Evolutionary conservation across 2,113 vertebrate species (phyloP).

Genomic region (Pachycephala philippinensis): DNA sequence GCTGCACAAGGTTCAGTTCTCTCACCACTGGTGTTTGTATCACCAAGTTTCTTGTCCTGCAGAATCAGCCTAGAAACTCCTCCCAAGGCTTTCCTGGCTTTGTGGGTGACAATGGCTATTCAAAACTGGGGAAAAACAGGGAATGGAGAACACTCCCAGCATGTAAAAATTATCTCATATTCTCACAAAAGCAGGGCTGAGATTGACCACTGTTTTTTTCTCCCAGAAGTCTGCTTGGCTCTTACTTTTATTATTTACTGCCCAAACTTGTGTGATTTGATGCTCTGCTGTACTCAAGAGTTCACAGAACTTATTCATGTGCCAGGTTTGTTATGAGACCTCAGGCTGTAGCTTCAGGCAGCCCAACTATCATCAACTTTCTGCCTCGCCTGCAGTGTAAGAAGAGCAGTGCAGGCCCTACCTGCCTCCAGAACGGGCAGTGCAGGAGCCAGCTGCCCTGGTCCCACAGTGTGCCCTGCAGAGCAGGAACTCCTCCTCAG

Average conservation of each 20-base stretch:
- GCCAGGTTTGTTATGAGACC: not conserved
- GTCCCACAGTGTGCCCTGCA: not conserved
- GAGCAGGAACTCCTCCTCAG: not conserved
- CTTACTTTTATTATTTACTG: not conserved
- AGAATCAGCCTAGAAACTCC: not conserved
- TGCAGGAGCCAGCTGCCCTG: not conserved
- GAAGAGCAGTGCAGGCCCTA: not conserved
- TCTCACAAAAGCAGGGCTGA: not conserved
- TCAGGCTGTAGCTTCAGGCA: not conserved
- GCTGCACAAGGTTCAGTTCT: not conserved
- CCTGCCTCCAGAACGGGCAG: not conserved
- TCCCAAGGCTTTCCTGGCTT: not conserved
- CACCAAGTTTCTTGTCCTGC: not conserved
- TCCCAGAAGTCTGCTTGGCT: not conserved
- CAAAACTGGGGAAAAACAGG: not conserved
- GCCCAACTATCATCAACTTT: not conserved
- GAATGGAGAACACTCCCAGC: not conserved
- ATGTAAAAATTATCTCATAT: not conserved
- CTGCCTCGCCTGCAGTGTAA: not conserved
- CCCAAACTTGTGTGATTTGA: not conserved
- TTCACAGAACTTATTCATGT: not conserved
- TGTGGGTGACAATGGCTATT: not conserved
- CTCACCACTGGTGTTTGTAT: not conserved
- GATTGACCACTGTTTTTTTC: accelerated
- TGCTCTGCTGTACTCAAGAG: not conserved